Evolutionary conservation across 2,888 invertebrate species (phyloP).

Genomic region (Caenorhabditis sp.): DNA sequence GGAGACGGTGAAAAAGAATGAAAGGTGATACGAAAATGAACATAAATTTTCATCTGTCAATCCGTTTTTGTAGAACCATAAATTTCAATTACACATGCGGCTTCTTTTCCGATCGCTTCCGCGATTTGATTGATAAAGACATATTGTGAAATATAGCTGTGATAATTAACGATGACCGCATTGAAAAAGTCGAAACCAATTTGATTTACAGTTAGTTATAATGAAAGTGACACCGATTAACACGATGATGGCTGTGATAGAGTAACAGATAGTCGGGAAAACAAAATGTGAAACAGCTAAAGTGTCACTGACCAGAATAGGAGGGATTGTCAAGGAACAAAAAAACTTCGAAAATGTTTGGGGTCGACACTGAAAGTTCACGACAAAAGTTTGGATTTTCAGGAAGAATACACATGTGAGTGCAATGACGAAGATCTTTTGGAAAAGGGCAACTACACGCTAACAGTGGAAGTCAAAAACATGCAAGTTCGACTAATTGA

Average conservation of each 20-base stretch:
- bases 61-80: constrained; percentile 37
- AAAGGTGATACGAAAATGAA: constrained; percentile 32
- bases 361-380: not conserved
- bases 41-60: constrained; percentile 44
- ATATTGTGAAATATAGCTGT: constrained; percentile 42
- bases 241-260: not conserved
- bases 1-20: constrained; percentile 7
- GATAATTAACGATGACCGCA: constrained; percentile 52
- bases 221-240: constrained; percentile 38
- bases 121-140: constrained; percentile 54
- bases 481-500: constrained; percentile 54
- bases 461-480: constrained; percentile 44
- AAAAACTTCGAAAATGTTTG: too few relatives aligned
- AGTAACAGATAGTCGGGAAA: not conserved
- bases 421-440: constrained; percentile 30
- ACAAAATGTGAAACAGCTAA: not conserved
- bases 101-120: constrained; percentile 51
- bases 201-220: constrained; percentile 39
- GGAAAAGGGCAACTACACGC: constrained; percentile 42
- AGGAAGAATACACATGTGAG: constrained; percentile 45
- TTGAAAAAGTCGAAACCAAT: not conserved
- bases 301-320: not conserved
- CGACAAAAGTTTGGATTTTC: not conserved
- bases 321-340: not conserved
- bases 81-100: constrained; percentile 59